Conservation (phyloP, 2,888 invertebrate species). For the Marasmarcha lunaedactyla region DNA sequence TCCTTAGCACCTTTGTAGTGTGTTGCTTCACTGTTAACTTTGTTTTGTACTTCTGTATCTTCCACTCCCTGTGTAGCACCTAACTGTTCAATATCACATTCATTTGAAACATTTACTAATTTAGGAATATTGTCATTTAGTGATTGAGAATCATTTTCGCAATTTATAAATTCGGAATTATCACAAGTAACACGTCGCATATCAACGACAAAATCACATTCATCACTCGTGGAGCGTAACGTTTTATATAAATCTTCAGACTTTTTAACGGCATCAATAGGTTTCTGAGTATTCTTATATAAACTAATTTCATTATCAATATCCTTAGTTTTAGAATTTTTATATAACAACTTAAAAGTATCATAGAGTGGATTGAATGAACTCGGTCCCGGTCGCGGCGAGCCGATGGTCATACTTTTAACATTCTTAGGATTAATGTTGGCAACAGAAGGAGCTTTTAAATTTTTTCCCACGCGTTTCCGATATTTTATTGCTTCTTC, state of each 20-base stretch:
- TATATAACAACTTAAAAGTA: not conserved
- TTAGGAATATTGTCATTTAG: too few species aligned
- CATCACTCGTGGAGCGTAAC: too few species aligned
- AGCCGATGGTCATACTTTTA: slow-evolving; percentile 35
- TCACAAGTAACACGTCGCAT: too few species aligned
- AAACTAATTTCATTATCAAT: slow-evolving; percentile 4
- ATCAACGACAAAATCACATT: too few species aligned
- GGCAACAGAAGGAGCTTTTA: slow-evolving; percentile 24
- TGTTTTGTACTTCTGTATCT: not conserved
- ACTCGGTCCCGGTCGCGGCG: not conserved
- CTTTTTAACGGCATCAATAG: slow-evolving; percentile 1
- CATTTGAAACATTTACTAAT: too few species aligned
- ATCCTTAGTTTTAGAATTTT: not conserved
- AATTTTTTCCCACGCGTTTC: slow-evolving; percentile 24
- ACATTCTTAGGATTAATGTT: slow-evolving; percentile 37
- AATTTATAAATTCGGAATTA: too few species aligned
- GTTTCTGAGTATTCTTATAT: not conserved
- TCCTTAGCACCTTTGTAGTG: not conserved
- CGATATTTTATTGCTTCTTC: slow-evolving; percentile 17
- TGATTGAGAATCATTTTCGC: too few species aligned
- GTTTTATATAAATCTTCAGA: slow-evolving; percentile 1
- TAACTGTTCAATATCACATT: too few species aligned
- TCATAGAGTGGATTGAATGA: not conserved
- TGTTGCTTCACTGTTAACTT: not conserved
- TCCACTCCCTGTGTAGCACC: too few species aligned